A percentile compares a stretch with the other conserved stretches of the same genome.
Evolutionary conservation across 2,797 vertebrate species (phyloP).

Genomic region (Epinephelus awoara): DNA sequence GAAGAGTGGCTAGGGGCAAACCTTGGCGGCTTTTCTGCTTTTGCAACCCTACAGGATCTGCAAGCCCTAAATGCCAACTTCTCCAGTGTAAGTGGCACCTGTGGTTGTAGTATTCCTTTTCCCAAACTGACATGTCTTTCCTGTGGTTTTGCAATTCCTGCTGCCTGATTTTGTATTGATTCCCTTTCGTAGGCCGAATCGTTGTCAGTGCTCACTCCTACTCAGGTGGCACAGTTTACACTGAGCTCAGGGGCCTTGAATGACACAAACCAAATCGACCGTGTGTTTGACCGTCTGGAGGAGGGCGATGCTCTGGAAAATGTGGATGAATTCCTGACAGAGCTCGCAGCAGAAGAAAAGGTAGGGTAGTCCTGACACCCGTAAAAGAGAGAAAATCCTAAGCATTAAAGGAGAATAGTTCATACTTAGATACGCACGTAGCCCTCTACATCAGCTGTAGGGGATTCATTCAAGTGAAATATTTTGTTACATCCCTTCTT

Average conservation of each 20-base stretch:
- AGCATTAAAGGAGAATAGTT: neutral
- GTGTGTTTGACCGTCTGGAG: too few species aligned
- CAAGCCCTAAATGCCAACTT: too few species aligned
- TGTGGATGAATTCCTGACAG: too few species aligned
- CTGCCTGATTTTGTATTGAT: neutral
- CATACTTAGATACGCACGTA: neutral
- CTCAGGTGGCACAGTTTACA: constrained; percentile 48
- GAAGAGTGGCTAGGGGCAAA: too few species aligned
- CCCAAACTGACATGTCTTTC: neutral
- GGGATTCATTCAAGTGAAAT: neutral
- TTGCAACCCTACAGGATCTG: too few species aligned
- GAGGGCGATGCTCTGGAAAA: too few species aligned
- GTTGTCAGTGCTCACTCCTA: constrained; percentile 39
- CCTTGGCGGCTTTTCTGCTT: too few species aligned
- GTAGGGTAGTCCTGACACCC: constrained; percentile 25
- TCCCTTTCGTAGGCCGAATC: constrained; percentile 17
- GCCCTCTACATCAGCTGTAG: neutral
- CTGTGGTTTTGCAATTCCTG: neutral
- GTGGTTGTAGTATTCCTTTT: too few species aligned
- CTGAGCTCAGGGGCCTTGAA: constrained; percentile 15
- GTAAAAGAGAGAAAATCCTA: neutral
- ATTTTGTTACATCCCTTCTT: neutral
- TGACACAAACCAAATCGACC: constrained; percentile 42
- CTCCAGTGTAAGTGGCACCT: too few species aligned
- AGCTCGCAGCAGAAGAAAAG: constrained; percentile 25